Evolutionary conservation across 1,140 invertebrate genomes (phyloP).

Genomic region (Ceratina calcarata): DNA sequence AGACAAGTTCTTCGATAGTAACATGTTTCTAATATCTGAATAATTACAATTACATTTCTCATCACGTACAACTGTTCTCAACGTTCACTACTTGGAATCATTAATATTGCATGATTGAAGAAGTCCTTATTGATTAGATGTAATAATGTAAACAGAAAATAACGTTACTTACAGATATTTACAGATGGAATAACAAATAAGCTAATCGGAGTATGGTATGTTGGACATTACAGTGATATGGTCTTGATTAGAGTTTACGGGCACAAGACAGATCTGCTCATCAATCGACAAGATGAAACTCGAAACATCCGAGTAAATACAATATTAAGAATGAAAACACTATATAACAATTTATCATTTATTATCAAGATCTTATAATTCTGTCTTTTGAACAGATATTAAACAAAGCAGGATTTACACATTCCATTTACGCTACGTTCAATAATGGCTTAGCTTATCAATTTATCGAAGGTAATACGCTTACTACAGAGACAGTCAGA

Average conservation of each 20-base stretch:
- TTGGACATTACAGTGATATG: constrained; percentile 83
- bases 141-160: no score
- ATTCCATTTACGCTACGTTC: constrained; percentile 94
- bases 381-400: constrained; percentile 83
- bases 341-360: constrained; percentile 10
- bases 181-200: constrained; percentile 98
- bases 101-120: no score
- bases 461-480: constrained; percentile 91
- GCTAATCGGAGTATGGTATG: constrained; percentile 88
- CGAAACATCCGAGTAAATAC: constrained; percentile 84
- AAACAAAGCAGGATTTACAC: constrained; percentile 88
- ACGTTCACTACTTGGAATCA: no score
- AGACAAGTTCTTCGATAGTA: background rate
- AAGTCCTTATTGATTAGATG: no score
- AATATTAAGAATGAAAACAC: background rate
- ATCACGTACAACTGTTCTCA: background rate
- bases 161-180: constrained; percentile 85
- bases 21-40: background rate
- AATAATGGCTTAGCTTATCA: constrained; percentile 97
- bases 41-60: constrained; percentile 2
- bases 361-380: constrained; percentile 6
- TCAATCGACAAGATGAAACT: constrained; percentile 92
- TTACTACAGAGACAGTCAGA: constrained; percentile 87
- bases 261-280: constrained; percentile 94
- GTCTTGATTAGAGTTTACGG: constrained; percentile 96